Conservation (phyloP, 2,113 vertebrate species). For the Clinocottus analis region DNA sequence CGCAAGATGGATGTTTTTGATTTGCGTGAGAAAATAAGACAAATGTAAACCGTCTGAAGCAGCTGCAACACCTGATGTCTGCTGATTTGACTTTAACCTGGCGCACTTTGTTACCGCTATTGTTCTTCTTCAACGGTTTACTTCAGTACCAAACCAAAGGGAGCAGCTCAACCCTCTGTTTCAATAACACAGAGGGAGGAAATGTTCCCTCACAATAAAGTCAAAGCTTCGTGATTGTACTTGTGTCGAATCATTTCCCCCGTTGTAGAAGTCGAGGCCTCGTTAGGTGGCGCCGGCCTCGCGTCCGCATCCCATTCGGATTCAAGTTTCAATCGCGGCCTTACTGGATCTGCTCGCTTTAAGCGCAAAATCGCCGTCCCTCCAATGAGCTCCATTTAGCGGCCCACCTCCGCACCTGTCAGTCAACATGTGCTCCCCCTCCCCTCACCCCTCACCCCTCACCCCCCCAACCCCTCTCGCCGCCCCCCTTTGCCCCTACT, state of each 20-base stretch:
- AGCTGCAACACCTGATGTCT: background rate
- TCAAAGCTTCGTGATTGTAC: constrained; percentile 23
- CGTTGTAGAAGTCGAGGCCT: too few relatives aligned
- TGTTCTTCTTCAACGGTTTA: constrained; percentile 28
- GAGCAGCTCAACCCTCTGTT: background rate
- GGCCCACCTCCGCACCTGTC: constrained; percentile 79
- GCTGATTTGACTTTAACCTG: constrained; percentile 2
- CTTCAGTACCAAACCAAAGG: constrained; percentile 30
- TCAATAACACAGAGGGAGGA: constrained; percentile 11
- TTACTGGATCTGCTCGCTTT: constrained; percentile 49
- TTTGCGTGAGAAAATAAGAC: background rate
- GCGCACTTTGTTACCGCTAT: constrained; percentile 13
- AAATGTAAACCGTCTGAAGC: background rate
- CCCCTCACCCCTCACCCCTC: too few relatives aligned
- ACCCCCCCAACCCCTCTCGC: too few relatives aligned
- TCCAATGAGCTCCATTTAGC: constrained; percentile 54
- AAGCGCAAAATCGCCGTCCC: constrained; percentile 32
- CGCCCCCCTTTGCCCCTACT: constrained; percentile 68
- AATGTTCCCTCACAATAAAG: constrained; percentile 63
- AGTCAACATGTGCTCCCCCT: constrained; percentile 73
- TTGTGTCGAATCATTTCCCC: constrained; percentile 20
- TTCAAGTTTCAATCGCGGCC: constrained; percentile 49
- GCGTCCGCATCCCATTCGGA: constrained; percentile 23
- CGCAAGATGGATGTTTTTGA: background rate
- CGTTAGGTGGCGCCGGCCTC: constrained; percentile 28